Percentiles rank a stretch among this genome's conserved stretches.
Conservation (phyloP, 1,140 invertebrate species). For the Uloborus diversus region DNA sequence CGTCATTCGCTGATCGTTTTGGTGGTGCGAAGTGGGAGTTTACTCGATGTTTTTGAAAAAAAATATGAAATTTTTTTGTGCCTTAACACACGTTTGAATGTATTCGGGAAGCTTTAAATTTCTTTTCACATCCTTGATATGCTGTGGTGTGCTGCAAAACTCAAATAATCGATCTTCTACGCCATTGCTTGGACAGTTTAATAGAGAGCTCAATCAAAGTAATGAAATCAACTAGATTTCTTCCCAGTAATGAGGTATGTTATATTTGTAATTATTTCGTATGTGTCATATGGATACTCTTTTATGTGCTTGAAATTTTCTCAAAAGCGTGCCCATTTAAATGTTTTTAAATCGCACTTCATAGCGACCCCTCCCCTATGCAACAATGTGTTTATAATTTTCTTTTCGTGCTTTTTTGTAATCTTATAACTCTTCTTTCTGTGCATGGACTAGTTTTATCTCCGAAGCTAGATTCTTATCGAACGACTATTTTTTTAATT, state of each 20-base stretch:
- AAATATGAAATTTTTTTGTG: conserved; percentile 29
- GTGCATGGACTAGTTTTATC: background rate
- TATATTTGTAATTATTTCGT: background rate
- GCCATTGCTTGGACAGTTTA: conserved; percentile 20
- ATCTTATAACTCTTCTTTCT: background rate
- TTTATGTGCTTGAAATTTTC: no score
- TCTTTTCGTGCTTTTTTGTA: background rate
- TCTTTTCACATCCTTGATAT: no score
- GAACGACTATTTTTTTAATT: no score
- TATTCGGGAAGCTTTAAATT: no score
- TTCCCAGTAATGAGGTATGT: no score
- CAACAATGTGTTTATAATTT: background rate
- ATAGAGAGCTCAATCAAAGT: background rate
- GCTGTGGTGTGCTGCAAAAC: background rate
- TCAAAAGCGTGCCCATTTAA: no score
- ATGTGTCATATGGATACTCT: background rate
- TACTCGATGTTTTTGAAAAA: conserved; percentile 1
- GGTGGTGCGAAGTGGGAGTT: conserved; percentile 12
- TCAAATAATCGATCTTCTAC: conserved; percentile 35
- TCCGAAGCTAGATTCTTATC: no score
- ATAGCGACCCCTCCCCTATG: conserved; percentile 43
- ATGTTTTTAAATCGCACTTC: no score
- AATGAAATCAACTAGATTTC: conserved; percentile 2
- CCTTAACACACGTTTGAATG: conserved; percentile 8
- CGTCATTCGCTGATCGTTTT: conserved; percentile 42